phyloP scores from a whole-genome alignment of 1,140 invertebrate species.

The Maniola jurtina region DNA sequence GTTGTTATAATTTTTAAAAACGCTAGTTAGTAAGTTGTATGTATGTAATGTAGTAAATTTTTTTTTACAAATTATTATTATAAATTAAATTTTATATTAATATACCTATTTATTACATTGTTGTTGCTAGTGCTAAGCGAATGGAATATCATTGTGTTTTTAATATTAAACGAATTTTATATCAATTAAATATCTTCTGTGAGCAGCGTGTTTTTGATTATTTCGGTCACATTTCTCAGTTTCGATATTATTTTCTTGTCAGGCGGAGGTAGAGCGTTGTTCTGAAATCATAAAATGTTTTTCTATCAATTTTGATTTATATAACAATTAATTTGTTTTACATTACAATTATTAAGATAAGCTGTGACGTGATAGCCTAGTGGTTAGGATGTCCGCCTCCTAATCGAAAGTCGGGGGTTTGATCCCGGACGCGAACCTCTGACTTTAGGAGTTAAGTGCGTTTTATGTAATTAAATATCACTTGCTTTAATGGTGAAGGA shows the following conservation, averaged over 20 bases:
- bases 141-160: constrained; percentile 28
- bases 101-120: constrained; percentile 13
- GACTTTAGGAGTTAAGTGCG: too few species aligned
- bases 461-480: too few species aligned
- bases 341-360: too few species aligned
- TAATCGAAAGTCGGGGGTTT: too few species aligned
- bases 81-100: constrained; percentile 20
- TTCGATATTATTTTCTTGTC: constrained; percentile 54
- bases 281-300: constrained; percentile 55
- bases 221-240: constrained; percentile 45
- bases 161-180: constrained; percentile 31
- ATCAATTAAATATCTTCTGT: constrained; percentile 62
- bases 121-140: constrained; percentile 20
- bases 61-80: constrained; percentile 21
- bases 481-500: too few species aligned
- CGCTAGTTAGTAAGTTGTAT: neutral
- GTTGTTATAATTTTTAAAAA: neutral
- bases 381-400: too few species aligned
- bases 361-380: too few species aligned
- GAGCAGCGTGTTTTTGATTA: constrained; percentile 55
- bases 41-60: neutral
- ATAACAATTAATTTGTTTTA: too few species aligned
- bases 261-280: constrained; percentile 50
- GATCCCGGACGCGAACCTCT: too few species aligned
- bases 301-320: too few species aligned